Base-by-base conservation (phyloP, 2,888 invertebrate species). In the Pomacea canaliculata region DNA sequence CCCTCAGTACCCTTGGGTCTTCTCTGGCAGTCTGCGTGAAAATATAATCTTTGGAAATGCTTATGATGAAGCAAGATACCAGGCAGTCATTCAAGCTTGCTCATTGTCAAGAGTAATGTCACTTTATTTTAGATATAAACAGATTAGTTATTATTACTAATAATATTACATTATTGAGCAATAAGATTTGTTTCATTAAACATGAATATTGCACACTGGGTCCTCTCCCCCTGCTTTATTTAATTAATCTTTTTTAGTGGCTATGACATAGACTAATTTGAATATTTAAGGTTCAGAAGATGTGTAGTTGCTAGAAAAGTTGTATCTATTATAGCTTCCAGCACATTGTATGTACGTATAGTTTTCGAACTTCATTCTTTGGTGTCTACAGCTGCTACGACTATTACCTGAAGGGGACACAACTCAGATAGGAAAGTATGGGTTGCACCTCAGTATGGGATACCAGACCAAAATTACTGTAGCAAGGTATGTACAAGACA, bases 31-130 rank as follows among this genome's bases (percentile, higher is more conserved):
- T 78, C 94, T 98, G 0, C 93, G 96, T 13, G 96, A 97, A 86
- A 99, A 99, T 90, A 96, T 99, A 81, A 90, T 97, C 2, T 98
- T 98, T 91, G 97, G 97, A 0, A 93, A 93, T 85, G 92, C 93
- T 78, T 93, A 92, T 80, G 92, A 93, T 76, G 87, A 91, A 37
- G 91, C 91, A 74, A 91, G 91, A 82, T 94, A 92, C 82, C 83
- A 90, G 12, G 81, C 79, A 83, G 88, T 87, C 93, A 90, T 82
- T 94, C 96, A 84, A 89, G 96, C 77, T 89, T 96, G 73, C 93
- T 92, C 83, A 81, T 88, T 84, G 87, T 89, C 76, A 87, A 91
- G 80, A 91, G 88, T 89, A 78, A 76, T 63, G 59, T 13, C 18
- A 7, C 37, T n/a, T 66, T 48, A 16, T 56, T 56, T 10, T 56